Percentiles rank a stretch among this genome's conserved stretches.
phyloP scores from a whole-genome alignment of 2,797 vertebrate genomes.

The Sciurus vulgaris region DNA sequence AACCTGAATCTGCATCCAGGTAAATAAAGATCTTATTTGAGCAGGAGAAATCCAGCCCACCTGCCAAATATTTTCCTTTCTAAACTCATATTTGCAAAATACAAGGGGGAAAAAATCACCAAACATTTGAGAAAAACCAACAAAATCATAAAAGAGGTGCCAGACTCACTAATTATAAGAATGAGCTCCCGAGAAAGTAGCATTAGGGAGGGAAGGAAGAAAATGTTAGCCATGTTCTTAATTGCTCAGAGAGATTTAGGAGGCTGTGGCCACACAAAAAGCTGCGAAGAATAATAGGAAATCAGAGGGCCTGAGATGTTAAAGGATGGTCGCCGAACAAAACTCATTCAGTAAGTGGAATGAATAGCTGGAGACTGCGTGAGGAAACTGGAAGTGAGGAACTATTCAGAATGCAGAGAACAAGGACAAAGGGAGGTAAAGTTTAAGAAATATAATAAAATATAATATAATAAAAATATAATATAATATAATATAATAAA shows the following conservation, averaged over 20 bases:
- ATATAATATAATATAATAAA: too few species aligned
- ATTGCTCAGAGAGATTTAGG: constrained; percentile 1
- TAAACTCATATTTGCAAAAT: constrained; percentile 22
- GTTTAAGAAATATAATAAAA: background rate
- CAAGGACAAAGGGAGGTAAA: background rate
- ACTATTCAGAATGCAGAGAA: background rate
- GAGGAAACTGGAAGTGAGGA: background rate
- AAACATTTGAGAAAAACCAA: background rate
- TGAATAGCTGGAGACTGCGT: background rate
- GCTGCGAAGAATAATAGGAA: background rate
- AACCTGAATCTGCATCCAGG: background rate
- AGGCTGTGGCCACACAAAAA: background rate
- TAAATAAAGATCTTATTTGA: background rate
- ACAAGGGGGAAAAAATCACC: background rate
- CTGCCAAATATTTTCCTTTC: background rate
- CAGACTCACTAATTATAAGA: background rate
- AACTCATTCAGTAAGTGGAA: background rate
- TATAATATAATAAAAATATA: too few species aligned
- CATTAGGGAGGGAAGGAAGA: background rate
- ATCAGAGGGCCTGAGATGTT: background rate
- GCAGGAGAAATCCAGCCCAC: background rate
- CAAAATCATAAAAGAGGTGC: background rate
- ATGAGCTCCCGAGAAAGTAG: background rate
- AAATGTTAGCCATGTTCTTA: background rate
- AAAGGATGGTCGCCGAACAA: background rate